Conservation (phyloP, 2,888 invertebrate genomes). For the Pherbina coryleti region DNA sequence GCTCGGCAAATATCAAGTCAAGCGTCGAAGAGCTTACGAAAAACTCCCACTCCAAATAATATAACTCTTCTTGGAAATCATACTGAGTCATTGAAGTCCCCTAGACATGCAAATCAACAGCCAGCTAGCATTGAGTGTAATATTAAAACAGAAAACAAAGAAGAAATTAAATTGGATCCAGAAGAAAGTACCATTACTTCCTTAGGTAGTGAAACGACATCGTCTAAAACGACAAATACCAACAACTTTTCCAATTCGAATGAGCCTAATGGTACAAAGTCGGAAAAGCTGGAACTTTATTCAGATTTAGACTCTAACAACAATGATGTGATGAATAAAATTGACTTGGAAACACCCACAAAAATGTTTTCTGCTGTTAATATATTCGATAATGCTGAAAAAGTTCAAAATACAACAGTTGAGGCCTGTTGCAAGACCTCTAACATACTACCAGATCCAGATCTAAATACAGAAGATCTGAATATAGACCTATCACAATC, state of each 20-base stretch:
- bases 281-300: too few relatives aligned
- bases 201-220: too few relatives aligned
- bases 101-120: too few relatives aligned
- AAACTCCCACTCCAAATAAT: conserved; percentile 54
- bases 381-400: conserved; percentile 27
- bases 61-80: background rate
- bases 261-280: too few relatives aligned
- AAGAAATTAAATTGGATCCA: too few relatives aligned
- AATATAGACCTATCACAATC: background rate
- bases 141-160: too few relatives aligned
- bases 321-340: background rate
- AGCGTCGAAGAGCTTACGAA: background rate
- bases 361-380: conserved; percentile 37
- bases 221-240: too few relatives aligned
- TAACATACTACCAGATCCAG: background rate
- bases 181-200: too few relatives aligned
- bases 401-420: background rate
- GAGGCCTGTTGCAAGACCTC: background rate
- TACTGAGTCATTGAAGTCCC: too few relatives aligned
- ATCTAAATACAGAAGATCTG: background rate
- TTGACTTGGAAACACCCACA: conserved; percentile 38
- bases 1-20: conserved; percentile 30
- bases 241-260: too few relatives aligned
- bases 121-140: too few relatives aligned
- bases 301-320: background rate